Percentiles rank a stretch among this genome's conserved stretches.
Conservation (phyloP, 2,113 vertebrate genomes). For the Hypocryptadius cinnamomeus region DNA sequence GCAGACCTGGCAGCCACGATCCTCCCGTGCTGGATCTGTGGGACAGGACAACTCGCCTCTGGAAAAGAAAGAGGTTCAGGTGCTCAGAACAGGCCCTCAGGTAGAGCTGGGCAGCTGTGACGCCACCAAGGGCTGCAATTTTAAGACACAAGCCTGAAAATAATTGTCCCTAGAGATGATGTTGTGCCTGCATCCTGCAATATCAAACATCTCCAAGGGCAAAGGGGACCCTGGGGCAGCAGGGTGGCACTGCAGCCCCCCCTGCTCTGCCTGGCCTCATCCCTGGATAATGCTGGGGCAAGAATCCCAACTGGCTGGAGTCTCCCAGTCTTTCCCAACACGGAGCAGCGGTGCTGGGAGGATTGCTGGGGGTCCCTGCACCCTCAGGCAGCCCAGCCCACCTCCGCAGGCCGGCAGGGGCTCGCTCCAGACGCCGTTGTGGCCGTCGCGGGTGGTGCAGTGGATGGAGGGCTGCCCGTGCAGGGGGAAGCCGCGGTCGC, state of each 20-base stretch:
- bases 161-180: fast-evolving
- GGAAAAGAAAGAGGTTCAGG: not conserved
- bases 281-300: not conserved
- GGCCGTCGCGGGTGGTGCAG: constrained; percentile 54
- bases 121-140: not conserved
- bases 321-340: too few species aligned
- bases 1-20: not conserved
- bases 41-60: constrained; percentile 22
- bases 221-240: not conserved
- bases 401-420: constrained; percentile 12
- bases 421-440: constrained; percentile 52
- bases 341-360: fast-evolving
- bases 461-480: constrained; percentile 42
- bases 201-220: not conserved
- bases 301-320: not conserved
- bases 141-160: not conserved
- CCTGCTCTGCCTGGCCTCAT: not conserved
- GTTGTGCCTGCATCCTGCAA: not conserved
- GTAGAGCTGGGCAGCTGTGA: not conserved
- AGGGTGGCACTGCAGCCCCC: not conserved
- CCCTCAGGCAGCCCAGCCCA: not conserved
- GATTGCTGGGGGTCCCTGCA: not conserved
- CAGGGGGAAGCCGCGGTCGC: not conserved
- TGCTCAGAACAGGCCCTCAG: not conserved
- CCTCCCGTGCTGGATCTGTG: constrained; percentile 24